A percentile compares a stretch with the other conserved stretches of the same genome.
These are phyloP conservation scores for Nibea coibor DNA, from an alignment of 2,113 vertebrate species.

Conservation along the genomic window DNA sequence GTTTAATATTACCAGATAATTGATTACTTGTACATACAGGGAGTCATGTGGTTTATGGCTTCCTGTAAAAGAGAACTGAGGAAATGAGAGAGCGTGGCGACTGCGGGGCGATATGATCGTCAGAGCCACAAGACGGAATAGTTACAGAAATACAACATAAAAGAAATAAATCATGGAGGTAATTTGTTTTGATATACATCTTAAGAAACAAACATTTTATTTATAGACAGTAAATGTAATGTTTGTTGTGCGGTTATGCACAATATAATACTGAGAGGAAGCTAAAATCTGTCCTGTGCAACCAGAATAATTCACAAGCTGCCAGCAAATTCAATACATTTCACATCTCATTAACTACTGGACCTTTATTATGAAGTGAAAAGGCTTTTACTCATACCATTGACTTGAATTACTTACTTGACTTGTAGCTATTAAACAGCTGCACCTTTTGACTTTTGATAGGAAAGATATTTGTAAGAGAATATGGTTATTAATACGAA, in stretches of 20 bases:
- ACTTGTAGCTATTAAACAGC: background rate
- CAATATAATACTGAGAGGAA: background rate
- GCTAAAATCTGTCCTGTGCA: background rate
- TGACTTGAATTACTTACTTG: background rate
- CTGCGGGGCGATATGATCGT: background rate
- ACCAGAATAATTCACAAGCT: background rate
- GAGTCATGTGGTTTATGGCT: slow-evolving; percentile 25
- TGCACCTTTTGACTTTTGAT: background rate
- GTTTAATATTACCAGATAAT: slow-evolving; percentile 43
- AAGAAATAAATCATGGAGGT: background rate
- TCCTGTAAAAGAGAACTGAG: slow-evolving; percentile 21
- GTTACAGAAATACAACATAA: background rate
- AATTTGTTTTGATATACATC: background rate
- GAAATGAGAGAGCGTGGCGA: slow-evolving; percentile 9
- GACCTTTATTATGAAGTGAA: slow-evolving; percentile 1
- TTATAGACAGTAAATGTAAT: background rate
- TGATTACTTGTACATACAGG: slow-evolving; percentile 19
- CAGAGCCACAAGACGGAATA: background rate
- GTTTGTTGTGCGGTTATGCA: background rate
- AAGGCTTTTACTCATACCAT: background rate
- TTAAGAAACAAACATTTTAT: background rate
- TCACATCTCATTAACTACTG: background rate
- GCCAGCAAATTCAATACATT: background rate
- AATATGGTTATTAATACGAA: background rate
- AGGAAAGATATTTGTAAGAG: background rate